Evolutionary conservation across 2,888 invertebrate genomes (phyloP), one percentile per base, ranked within the genome.

Genomic region (Diarsia rubi): DNA sequence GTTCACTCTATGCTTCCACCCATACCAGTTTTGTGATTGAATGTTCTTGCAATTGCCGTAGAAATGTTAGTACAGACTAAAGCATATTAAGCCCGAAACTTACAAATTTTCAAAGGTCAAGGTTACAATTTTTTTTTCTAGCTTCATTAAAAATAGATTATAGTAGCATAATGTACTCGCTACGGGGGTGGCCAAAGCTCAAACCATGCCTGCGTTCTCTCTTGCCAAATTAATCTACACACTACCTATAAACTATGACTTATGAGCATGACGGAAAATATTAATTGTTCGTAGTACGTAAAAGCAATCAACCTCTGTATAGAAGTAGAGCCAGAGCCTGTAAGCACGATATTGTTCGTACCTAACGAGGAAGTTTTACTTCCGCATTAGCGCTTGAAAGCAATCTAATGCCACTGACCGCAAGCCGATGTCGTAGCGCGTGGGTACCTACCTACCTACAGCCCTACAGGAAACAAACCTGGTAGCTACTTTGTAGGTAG

Each of bases 361-460:
- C 3, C 63, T 71, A 77, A 77, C 77, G 44, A 71, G 71, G 69
- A 74, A 73, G 52, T 31, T 24, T n/a, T 12, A 57, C 52, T 73
- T 84, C 71, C 70, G 24, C n/a, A 71, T 66, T 69, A 73, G 59
- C 65, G 49, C 57, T 54, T 79, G 47, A 73, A 73, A 69, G 60
- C 69, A 44, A 3, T 44, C 16, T 66, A 31, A 49, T 64, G 42
- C 37, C 47, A 60, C 9, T 54, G 9, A 64, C n/a, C 37, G 45
- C n/a, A 44, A 27, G 21, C 14, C 14, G 21, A 54, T 45, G n/a
- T n/a, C n/a, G n/a, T n/a, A n/a, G 0, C 19, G 37, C 19, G 27
- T 31, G 3, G 27, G 27, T 62, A 47, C n/a, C n/a, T n/a, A n/a
- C n/a, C n/a, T n/a, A n/a, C n/a, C n/a, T n/a, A n/a, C n/a, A n/a